These are phyloP conservation scores for Nemapogon koenigi DNA, from an alignment of 2,888 invertebrate species.

Conservation along the genomic window DNA sequence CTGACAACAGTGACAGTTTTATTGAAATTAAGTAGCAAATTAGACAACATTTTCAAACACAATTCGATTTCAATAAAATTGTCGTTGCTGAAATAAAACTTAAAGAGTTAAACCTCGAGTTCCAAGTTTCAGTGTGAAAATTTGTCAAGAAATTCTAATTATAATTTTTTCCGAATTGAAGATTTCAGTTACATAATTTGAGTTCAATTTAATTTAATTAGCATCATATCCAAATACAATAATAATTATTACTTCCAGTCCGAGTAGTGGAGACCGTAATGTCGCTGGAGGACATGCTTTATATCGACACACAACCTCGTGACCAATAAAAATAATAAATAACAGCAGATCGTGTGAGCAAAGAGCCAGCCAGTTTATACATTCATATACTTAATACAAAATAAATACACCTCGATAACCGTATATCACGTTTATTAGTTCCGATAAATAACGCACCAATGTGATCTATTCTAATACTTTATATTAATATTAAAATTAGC, in stretches of 20 bases:
- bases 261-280: constrained; percentile 11
- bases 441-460: constrained; percentile 56
- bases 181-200: no score
- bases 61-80: no score
- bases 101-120: no score
- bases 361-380: constrained; percentile 25
- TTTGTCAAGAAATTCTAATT: no score
- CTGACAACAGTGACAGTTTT: no score
- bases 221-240: no score
- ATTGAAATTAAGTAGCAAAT: no score
- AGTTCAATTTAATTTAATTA: no score
- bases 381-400: constrained; percentile 24
- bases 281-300: constrained; percentile 57
- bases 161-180: no score
- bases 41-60: no score
- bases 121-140: no score
- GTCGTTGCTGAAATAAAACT: no score
- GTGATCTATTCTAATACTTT: constrained; percentile 58
- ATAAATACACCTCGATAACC: constrained; percentile 42
- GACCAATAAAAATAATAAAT: constrained; percentile 55
- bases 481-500: constrained; percentile 60
- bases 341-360: constrained; percentile 48
- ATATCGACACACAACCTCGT: constrained; percentile 35
- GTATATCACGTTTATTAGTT: constrained; percentile 60
- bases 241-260: not conserved